Conservation (phyloP, 2,113 vertebrate genomes). For the Phasianus colchicus region DNA sequence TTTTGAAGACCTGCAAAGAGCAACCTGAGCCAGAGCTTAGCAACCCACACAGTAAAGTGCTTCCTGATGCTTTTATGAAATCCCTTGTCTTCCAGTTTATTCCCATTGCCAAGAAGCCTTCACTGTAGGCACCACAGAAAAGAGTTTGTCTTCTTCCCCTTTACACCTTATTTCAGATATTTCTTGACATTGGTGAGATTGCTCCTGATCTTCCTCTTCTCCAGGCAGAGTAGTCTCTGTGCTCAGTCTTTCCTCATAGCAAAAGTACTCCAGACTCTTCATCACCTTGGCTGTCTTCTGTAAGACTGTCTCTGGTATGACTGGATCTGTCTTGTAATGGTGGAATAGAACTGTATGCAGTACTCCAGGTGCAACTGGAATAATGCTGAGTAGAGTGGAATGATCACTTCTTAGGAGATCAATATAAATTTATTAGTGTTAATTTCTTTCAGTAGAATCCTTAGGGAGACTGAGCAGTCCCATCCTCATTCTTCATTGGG, state of each 20-base stretch:
- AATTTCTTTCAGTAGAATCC: not conserved
- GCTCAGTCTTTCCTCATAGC: not conserved
- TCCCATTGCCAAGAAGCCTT: too few relatives aligned
- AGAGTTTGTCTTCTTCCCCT: not conserved
- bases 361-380: not conserved
- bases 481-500: not conserved
- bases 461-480: not conserved
- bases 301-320: not conserved
- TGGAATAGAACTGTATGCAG: not conserved
- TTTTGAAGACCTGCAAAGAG: not conserved
- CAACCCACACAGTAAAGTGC: too few relatives aligned
- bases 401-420: not conserved
- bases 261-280: not conserved
- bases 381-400: not conserved
- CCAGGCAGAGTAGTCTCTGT: not conserved
- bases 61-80: not conserved
- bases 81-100: not conserved
- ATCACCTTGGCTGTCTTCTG: not conserved
- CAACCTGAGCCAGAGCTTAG: too few relatives aligned
- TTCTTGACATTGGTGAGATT: not conserved
- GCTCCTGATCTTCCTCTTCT: not conserved
- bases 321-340: not conserved
- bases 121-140: not conserved
- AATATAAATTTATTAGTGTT: not conserved
- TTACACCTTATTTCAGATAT: not conserved